A percentile compares a stretch with the other conserved stretches of the same genome.
These are phyloP conservation scores for Drosophila affinis DNA, from an alignment of 2,888 invertebrate genomes.

Conservation along the genomic window DNA sequence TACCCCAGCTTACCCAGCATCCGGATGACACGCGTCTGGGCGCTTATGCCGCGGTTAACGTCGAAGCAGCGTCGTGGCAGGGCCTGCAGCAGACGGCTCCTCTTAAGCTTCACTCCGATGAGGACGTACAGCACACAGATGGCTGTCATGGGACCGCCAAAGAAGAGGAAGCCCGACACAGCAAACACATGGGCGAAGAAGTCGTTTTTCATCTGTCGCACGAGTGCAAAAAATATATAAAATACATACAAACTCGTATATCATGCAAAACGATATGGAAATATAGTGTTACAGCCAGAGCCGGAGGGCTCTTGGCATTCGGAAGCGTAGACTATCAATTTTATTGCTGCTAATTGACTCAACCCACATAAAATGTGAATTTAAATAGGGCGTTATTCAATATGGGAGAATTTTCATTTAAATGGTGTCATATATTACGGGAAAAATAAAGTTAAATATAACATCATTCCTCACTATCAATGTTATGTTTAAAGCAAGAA, in stretches of 20 bases:
- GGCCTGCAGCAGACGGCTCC: constrained; percentile 87
- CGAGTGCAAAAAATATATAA: constrained; percentile 1
- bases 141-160: constrained; percentile 93
- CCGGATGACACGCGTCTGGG: constrained; percentile 89
- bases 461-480: no score
- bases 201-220: constrained; percentile 82
- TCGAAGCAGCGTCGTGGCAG: constrained; percentile 85
- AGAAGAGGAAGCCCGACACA: constrained; percentile 92
- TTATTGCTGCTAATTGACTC: constrained; percentile 22
- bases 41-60: constrained; percentile 85
- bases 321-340: constrained; percentile 17
- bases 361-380: background rate
- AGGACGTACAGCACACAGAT: constrained; percentile 92
- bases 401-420: no score
- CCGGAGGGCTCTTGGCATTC: background rate
- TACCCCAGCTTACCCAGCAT: constrained; percentile 87
- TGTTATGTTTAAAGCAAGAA: no score
- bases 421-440: no score
- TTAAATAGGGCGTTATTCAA: no score
- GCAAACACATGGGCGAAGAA: constrained; percentile 89
- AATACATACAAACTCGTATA: background rate
- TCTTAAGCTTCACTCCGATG: constrained; percentile 89
- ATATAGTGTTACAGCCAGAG: constrained; percentile 7
- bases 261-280: background rate
- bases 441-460: no score